Evolutionary conservation across 1,140 invertebrate genomes (phyloP).

Genomic region (Drosophila pandora): DNA sequence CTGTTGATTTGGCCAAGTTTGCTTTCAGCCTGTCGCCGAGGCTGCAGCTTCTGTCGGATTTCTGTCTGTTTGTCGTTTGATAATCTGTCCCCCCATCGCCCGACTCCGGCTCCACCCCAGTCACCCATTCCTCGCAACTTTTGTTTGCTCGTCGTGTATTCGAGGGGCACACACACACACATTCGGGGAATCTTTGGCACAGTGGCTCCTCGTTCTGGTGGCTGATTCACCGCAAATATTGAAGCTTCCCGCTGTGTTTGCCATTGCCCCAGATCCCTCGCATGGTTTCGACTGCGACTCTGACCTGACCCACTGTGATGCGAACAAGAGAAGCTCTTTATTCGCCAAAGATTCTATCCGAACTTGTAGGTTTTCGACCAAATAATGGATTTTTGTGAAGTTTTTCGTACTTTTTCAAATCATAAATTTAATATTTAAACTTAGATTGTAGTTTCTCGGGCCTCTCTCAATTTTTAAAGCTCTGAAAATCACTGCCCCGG

Average conservation of each 20-base stretch:
- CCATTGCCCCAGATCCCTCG: constrained; percentile 31
- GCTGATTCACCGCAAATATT: constrained; percentile 44
- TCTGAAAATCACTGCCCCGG: constrained; percentile 12
- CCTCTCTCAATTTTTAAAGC: background rate
- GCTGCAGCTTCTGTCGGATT: constrained; percentile 58
- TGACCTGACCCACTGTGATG: constrained; percentile 47
- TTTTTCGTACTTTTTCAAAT: background rate
- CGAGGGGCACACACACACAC: constrained; percentile 26
- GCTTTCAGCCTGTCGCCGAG: constrained; percentile 51
- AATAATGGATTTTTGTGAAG: no score
- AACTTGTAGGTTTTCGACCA: background rate
- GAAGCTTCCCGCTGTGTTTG: constrained; percentile 38
- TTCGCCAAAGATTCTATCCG: constrained; percentile 19
- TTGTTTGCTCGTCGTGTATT: constrained; percentile 35
- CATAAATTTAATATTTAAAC: background rate
- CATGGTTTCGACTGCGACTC: constrained; percentile 12
- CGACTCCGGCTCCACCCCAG: constrained; percentile 9
- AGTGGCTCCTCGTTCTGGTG: constrained; percentile 46
- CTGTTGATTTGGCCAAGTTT: constrained; percentile 65
- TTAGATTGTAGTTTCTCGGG: background rate
- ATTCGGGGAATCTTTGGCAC: constrained; percentile 45
- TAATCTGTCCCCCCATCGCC: constrained; percentile 59
- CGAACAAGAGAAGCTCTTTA: constrained; percentile 32
- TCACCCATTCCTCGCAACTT: constrained; percentile 7
- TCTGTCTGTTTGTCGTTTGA: constrained; percentile 71